Conservation (phyloP, 2,888 invertebrate species). For the Cerceris rybyensis region DNA sequence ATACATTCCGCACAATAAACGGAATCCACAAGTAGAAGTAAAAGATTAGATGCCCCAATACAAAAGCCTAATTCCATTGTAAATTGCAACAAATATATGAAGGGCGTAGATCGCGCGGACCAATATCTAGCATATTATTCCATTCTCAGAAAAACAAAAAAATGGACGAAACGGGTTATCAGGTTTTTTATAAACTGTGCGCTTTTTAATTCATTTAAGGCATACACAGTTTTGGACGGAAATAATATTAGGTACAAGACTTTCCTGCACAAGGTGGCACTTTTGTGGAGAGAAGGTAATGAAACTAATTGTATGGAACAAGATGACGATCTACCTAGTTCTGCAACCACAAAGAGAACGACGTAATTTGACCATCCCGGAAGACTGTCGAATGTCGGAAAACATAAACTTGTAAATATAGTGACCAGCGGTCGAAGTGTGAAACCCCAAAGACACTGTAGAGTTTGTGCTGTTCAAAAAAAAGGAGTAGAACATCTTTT, state of each 20-base stretch:
- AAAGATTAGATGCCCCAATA: conserved; percentile 24
- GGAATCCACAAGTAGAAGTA: conserved; percentile 31
- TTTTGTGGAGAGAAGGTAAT: conserved; percentile 35
- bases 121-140: conserved; percentile 28
- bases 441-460: conserved; percentile 48
- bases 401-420: conserved; percentile 47
- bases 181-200: conserved; percentile 30
- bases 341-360: conserved; percentile 17
- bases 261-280: conserved; percentile 33
- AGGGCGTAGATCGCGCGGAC: conserved; percentile 22
- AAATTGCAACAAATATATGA: conserved; percentile 32
- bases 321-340: conserved; percentile 15
- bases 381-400: conserved; percentile 23
- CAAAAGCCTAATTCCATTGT: conserved; percentile 31
- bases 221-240: conserved; percentile 22
- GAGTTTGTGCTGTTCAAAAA: conserved; percentile 50
- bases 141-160: conserved; percentile 23
- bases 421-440: conserved; percentile 30
- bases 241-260: conserved; percentile 27
- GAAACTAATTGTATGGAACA: conserved; percentile 19
- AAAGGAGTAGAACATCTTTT: conserved; percentile 44
- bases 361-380: conserved; percentile 30
- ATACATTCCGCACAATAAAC: conserved; percentile 50
- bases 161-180: conserved; percentile 25
- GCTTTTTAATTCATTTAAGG: conserved; percentile 32